Base-by-base conservation (phyloP, 2,113 vertebrate genomes). In the Etheostoma spectabile region DNA sequence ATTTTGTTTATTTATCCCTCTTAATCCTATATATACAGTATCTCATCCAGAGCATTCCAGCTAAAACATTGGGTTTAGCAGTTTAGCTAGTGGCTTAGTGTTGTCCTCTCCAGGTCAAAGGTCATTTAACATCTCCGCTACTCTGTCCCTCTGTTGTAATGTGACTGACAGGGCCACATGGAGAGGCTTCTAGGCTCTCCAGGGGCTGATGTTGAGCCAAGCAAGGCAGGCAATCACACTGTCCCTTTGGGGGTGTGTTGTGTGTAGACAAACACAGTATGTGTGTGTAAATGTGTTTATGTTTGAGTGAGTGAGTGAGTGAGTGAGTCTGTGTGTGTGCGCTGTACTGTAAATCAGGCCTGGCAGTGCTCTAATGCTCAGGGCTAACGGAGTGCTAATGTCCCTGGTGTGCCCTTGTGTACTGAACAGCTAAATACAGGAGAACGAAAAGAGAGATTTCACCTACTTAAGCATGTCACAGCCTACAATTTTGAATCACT, bases 321-420 rank as follows among this genome's bases (percentile, higher is more conserved):
- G 61, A 1, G 48, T 62, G 10, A 48, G 38, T 66, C 18, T 46
- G 49, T 68, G 51, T 19, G 59, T 51, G 33, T 45, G 13, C 6
- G 3, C 16, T 78, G 38, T 62, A 21, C 38, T 74, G 70, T 66
- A 42, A 46, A 72, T 46, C 65, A 71, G 51, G 52, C 60, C 71
- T 88, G 86, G 83, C 85, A 61, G 22, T 35, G 49, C 80, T 89
- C 87, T 78, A 87, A 4, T 62, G 59, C 59, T 83, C 75, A 61
- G 69, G 64, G 64, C 71, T 88, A 84, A 87, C 89, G 69, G 86
- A 74, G 84, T 49, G 76, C 60, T 88, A 84, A 91, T 85, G 87
- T 84, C 84, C 71, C 86, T 63, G 57, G 59, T 77, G 82, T 87
- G 79, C 74, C n/a, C 64, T 82, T 90, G 88, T 93, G 91, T 89